Evolutionary conservation across 2,888 invertebrate species (phyloP).

Genomic region (Nasonia oneida): DNA sequence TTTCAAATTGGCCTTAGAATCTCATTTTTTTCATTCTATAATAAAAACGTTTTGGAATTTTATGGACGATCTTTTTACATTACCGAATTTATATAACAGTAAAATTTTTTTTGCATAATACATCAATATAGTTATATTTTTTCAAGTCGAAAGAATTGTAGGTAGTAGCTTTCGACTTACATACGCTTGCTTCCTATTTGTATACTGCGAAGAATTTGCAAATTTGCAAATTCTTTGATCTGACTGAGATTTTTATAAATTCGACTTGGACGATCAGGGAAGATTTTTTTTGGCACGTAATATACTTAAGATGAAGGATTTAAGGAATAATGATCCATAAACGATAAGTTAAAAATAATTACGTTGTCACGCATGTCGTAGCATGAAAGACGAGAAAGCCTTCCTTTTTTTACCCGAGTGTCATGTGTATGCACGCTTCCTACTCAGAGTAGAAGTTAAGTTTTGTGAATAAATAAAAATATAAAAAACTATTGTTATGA

Average conservation of each 20-base stretch:
- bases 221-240: conserved; percentile 28
- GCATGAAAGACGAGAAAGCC: conserved; percentile 48
- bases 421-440: conserved; percentile 61
- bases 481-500: conserved; percentile 1
- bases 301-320: conserved; percentile 52
- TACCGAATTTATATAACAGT: conserved; percentile 6
- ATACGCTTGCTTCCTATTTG: conserved; percentile 53
- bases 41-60: conserved; percentile 44
- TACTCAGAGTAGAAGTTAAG: conserved; percentile 58
- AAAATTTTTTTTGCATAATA: conserved; percentile 50
- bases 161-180: conserved; percentile 24
- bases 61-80: conserved; percentile 15
- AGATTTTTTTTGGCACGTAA: conserved; percentile 44
- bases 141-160: conserved; percentile 6
- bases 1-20: conserved; percentile 14
- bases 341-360: conserved; percentile 30
- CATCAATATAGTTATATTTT: conserved; percentile 42
- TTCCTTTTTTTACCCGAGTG: conserved; percentile 62
- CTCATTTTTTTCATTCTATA: conserved; percentile 25
- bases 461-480: conserved; percentile 61
- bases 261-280: conserved; percentile 36
- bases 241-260: conserved; percentile 60
- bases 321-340: conserved; percentile 3
- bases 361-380: conserved; percentile 29
- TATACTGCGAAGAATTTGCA: conserved; percentile 43